A percentile compares a stretch with the other conserved stretches of the same genome.
phyloP scores from a whole-genome alignment of 2,888 invertebrate genomes.

The Quadroppia sp. region DNA sequence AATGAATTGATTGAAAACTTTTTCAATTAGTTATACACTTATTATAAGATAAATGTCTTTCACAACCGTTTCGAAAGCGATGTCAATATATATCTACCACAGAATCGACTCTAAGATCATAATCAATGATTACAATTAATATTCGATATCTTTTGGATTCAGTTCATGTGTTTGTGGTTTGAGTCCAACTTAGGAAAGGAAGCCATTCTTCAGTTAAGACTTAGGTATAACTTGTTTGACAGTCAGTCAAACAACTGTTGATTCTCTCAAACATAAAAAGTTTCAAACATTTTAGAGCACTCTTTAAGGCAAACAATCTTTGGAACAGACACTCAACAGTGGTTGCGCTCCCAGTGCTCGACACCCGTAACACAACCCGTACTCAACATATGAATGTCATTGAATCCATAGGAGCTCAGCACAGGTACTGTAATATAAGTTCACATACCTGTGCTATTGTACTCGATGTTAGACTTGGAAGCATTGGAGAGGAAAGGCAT shows the following conservation, averaged over 20 bases:
- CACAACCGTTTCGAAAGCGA: neutral
- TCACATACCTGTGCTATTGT: too few species aligned
- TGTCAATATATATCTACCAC: neutral
- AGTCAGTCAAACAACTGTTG: neutral
- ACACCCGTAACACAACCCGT: too few species aligned
- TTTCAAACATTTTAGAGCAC: neutral
- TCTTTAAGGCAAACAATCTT: neutral
- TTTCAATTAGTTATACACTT: neutral
- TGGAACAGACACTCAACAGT: neutral
- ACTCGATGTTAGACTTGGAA: too few species aligned
- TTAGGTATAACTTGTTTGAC: constrained; percentile 12
- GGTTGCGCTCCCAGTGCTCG: neutral
- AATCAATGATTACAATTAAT: neutral
- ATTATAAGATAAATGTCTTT: neutral
- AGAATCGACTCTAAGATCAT: neutral
- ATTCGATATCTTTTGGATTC: neutral
- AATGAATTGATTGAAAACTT: neutral
- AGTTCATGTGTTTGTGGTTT: neutral
- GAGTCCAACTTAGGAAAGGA: constrained; percentile 17
- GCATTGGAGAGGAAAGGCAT: too few species aligned
- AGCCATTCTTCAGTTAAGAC: neutral
- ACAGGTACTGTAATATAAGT: too few species aligned
- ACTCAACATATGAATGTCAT: too few species aligned
- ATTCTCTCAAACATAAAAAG: neutral
- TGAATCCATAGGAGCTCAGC: too few species aligned